These are phyloP conservation scores for Choristoneura rosaceana DNA, from an alignment of 2,888 invertebrate species.

Conservation along the genomic window DNA sequence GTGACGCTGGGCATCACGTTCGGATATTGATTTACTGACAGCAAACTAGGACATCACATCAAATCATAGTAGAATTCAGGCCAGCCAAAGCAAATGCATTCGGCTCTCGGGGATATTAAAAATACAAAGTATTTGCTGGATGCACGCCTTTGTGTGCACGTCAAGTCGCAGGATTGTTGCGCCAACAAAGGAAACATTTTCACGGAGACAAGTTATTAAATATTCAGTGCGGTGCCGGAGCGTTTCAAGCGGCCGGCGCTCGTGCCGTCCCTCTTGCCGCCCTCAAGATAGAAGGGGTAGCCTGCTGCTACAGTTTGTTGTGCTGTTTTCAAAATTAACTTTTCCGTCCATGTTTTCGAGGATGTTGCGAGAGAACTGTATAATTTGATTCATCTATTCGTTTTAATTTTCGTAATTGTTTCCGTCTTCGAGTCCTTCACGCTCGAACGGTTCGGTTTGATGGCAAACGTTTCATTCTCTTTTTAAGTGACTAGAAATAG, in stretches of 20 bases:
- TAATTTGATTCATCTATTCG: constrained; percentile 12
- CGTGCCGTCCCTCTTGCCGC: constrained; percentile 2
- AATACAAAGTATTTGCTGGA: constrained; percentile 36
- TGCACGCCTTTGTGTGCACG: constrained; percentile 29
- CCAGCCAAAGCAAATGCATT: constrained; percentile 5
- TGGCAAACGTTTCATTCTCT: neutral
- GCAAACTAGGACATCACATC: neutral
- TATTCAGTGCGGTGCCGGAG: constrained; percentile 33
- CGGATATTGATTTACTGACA: neutral
- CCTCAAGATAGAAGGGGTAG: constrained; percentile 7
- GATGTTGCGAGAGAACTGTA: constrained; percentile 7
- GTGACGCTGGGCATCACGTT: neutral
- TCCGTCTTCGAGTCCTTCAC: neutral
- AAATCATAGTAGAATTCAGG: neutral
- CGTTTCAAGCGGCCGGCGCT: neutral
- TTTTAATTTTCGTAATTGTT: constrained; percentile 14
- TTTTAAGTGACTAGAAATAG: constrained; percentile 10
- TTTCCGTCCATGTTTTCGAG: constrained; percentile 18
- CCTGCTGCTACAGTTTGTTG: constrained; percentile 18
- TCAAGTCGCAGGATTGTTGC: constrained; percentile 35
- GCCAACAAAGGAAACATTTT: constrained; percentile 39
- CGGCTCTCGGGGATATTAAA: constrained; percentile 38
- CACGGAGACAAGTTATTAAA: constrained; percentile 42
- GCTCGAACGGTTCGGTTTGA: neutral
- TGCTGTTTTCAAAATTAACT: constrained; percentile 30